These are phyloP conservation scores for Tragelaphus scriptus DNA, from an alignment of 2,113 vertebrate species.

Conservation along the genomic window DNA sequence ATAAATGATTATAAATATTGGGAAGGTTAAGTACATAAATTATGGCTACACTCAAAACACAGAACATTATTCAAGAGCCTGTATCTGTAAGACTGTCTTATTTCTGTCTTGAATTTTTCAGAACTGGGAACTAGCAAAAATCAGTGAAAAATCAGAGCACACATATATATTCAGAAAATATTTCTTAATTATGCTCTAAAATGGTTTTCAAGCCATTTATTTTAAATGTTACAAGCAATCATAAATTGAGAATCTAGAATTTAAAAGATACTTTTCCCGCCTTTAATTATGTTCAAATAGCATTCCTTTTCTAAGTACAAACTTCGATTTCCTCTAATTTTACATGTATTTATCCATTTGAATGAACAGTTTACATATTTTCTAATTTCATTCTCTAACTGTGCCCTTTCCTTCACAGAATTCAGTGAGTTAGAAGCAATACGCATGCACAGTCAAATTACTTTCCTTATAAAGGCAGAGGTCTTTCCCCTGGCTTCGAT, in stretches of 20 bases:
- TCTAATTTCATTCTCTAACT: background rate
- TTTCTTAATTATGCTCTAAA: background rate
- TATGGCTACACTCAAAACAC: background rate
- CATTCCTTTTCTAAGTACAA: background rate
- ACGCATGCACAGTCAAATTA: background rate
- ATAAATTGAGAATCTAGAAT: background rate
- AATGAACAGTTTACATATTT: background rate
- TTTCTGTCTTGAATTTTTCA: background rate
- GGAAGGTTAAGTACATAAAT: background rate
- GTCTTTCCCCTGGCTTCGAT: slow-evolving; percentile 42
- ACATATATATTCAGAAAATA: background rate
- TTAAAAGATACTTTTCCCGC: background rate
- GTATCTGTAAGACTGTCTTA: background rate
- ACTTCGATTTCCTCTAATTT: background rate
- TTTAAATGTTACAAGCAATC: background rate
- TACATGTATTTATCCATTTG: background rate
- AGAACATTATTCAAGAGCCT: background rate
- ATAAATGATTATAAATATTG: background rate
- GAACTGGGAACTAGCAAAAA: background rate
- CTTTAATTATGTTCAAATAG: background rate
- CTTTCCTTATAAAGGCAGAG: slow-evolving; percentile 30
- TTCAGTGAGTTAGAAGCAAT: background rate
- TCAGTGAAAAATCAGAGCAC: background rate
- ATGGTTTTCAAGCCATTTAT: background rate
- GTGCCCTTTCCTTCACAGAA: background rate